These are phyloP conservation scores for Percopsis omiscomaycus DNA, from an alignment of 2,797 vertebrate genomes.

Conservation along the genomic window DNA sequence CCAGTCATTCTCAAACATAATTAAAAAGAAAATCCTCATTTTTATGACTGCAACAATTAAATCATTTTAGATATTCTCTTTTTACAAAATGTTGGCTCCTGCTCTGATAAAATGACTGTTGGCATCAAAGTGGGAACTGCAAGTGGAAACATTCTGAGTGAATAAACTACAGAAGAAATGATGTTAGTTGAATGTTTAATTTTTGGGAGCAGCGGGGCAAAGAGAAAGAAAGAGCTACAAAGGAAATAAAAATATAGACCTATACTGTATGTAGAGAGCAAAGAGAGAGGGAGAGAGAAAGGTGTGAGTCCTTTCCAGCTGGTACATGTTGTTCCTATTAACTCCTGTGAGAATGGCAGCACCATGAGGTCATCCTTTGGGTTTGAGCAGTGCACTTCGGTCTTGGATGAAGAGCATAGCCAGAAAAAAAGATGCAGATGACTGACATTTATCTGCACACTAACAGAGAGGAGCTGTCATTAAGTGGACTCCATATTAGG, in stretches of 20 bases:
- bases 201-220: background rate
- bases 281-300: conserved; percentile 3
- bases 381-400: conserved; percentile 43
- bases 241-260: conserved; percentile 15
- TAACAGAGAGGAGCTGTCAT: conserved; percentile 50
- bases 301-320: conserved; percentile 53
- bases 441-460: conserved; percentile 54
- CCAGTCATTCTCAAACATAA: conserved; percentile 3
- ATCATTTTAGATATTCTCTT: conserved; percentile 15
- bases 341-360: conserved; percentile 62
- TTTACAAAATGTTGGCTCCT: conserved; percentile 31
- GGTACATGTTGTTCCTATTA: conserved; percentile 78
- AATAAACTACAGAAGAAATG: conserved; percentile 8
- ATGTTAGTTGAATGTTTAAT: conserved; percentile 27
- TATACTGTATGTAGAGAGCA: conserved; percentile 1
- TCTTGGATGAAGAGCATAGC: conserved; percentile 60
- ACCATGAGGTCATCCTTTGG: conserved; percentile 75
- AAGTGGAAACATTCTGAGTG: background rate
- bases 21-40: conserved; percentile 20
- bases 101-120: conserved; percentile 7
- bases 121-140: background rate
- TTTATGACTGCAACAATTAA: conserved; percentile 50
- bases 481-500: conserved; percentile 31
- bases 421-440: conserved; percentile 31
- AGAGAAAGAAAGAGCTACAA: background rate